These are phyloP conservation scores for Silurus lanzhouensis DNA, from an alignment of 2,797 vertebrate species.

Conservation along the genomic window DNA sequence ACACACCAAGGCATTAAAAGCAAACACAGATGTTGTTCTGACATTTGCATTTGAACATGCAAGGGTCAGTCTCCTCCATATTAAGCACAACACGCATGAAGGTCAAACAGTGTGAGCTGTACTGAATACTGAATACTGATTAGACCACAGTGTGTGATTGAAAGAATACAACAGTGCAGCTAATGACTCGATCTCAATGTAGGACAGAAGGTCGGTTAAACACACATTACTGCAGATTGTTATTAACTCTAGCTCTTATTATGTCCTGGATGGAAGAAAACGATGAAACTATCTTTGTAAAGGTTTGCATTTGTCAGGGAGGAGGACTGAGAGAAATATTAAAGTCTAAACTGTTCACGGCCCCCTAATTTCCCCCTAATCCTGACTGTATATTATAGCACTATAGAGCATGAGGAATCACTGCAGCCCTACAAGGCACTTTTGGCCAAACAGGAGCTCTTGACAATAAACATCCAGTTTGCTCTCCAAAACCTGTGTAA, in stretches of 20 bases:
- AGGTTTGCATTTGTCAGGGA: neutral
- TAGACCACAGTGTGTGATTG: constrained; percentile 9
- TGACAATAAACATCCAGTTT: no score
- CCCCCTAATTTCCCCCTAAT: no score
- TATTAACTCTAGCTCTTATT: neutral
- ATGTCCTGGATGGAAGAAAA: neutral
- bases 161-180: neutral
- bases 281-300: neutral
- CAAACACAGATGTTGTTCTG: constrained; percentile 15
- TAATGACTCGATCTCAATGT: neutral
- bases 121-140: constrained; percentile 21
- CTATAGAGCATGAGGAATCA: no score
- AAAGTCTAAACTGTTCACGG: neutral
- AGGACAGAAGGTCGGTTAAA: neutral
- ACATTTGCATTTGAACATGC: constrained; percentile 11
- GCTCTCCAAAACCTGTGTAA: no score
- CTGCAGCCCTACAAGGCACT: no score
- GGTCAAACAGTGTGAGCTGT: constrained; percentile 19
- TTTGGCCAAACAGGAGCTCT: no score
- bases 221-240: neutral
- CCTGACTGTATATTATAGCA: no score
- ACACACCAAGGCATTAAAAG: neutral
- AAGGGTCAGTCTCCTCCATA: neutral
- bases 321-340: neutral
- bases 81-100: constrained; percentile 24